Conservation (phyloP, 2,888 invertebrate species). For the Eupithecia inturbata region DNA sequence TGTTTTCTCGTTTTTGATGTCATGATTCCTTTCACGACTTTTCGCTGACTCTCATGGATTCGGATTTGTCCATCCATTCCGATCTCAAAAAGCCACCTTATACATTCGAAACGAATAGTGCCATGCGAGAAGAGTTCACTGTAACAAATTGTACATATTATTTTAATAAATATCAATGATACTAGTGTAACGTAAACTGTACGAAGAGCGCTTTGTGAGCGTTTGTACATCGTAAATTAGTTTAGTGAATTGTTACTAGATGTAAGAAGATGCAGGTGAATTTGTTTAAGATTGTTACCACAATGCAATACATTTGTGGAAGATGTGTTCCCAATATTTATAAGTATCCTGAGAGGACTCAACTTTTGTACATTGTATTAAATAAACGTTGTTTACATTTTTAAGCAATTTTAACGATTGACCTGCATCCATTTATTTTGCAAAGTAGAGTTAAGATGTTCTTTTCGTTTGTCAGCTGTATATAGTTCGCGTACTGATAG, state of each 20-base stretch:
- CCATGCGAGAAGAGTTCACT: constrained; percentile 67
- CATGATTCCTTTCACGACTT: no score
- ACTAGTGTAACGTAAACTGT: constrained; percentile 51
- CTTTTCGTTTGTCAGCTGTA: constrained; percentile 77
- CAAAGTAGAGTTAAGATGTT: constrained; percentile 60
- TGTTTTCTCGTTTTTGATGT: no score
- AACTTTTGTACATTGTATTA: constrained; percentile 53
- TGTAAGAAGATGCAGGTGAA: constrained; percentile 76
- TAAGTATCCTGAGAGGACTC: constrained; percentile 67
- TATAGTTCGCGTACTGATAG: constrained; percentile 77
- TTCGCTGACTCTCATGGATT: no score
- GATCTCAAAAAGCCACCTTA: no score
- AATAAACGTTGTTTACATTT: constrained; percentile 55
- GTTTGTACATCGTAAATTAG: constrained; percentile 59
- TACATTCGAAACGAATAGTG: constrained; percentile 76
- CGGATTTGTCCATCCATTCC: no score
- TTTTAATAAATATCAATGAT: constrained; percentile 69
- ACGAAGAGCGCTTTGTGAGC: constrained; percentile 64
- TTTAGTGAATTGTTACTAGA: constrained; percentile 64
- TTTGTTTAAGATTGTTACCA: constrained; percentile 71
- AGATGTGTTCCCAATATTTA: constrained; percentile 69
- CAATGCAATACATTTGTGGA: constrained; percentile 60
- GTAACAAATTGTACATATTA: constrained; percentile 76
- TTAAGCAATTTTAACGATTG: constrained; percentile 73
- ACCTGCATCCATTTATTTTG: constrained; percentile 75